Percentiles rank a stretch among this genome's conserved stretches.
Conservation (phyloP, 2,113 vertebrate species). For the Gobiocypris rarus region DNA sequence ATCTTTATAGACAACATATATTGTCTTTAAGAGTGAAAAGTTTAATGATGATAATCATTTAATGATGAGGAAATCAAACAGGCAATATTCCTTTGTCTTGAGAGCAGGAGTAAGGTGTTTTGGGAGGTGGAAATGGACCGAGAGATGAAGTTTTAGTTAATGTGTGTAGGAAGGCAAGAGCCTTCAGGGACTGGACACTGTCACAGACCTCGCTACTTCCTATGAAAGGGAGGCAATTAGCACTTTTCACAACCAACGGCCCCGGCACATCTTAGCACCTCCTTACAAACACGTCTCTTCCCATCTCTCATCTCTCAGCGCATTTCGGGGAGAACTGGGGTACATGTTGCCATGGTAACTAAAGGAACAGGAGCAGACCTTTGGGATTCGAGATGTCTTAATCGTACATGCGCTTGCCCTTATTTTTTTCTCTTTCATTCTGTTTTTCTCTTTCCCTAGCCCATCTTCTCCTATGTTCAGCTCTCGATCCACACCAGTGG, state of each 20-base stretch:
- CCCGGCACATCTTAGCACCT: constrained; percentile 37
- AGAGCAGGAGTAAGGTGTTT: neutral
- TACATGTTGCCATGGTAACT: constrained; percentile 56
- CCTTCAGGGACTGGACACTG: constrained; percentile 16
- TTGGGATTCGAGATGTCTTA: constrained; percentile 45
- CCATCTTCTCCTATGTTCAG: neutral
- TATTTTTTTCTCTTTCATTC: constrained; percentile 1
- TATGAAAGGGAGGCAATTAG: constrained; percentile 55
- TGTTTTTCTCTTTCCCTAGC: neutral
- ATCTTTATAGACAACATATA: neutral
- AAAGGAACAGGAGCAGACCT: constrained; percentile 47
- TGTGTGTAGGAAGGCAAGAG: constrained; percentile 30
- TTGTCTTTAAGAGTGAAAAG: neutral
- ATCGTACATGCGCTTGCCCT: constrained; percentile 16
- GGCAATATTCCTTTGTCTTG: neutral
- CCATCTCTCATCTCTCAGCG: constrained; percentile 17
- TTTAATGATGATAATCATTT: too few relatives aligned
- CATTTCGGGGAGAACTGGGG: constrained; percentile 49
- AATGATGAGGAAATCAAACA: neutral
- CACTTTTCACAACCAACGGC: constrained; percentile 49
- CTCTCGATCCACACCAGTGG: constrained; percentile 5
- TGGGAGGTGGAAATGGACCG: constrained; percentile 9
- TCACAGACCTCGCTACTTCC: constrained; percentile 36
- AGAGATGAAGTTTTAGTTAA: constrained; percentile 33
- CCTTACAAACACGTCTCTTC: constrained; percentile 43